Percentiles rank a stretch among this genome's conserved stretches.
Evolutionary conservation across 2,797 vertebrate species (phyloP).

Genomic region (Syngnathus rostellatus): DNA sequence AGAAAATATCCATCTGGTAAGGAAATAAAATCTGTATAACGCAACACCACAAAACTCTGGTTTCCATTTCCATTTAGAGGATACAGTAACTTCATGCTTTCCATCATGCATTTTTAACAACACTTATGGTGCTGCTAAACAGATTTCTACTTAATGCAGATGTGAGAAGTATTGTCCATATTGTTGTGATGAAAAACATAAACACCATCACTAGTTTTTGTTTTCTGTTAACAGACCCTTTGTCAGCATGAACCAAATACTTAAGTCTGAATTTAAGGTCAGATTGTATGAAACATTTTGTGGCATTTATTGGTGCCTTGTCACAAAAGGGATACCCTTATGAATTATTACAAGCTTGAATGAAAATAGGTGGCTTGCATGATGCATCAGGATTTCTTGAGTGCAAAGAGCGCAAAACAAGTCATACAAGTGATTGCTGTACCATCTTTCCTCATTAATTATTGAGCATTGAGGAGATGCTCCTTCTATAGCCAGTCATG

Average conservation of each 20-base stretch:
- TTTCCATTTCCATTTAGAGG: constrained; percentile 54
- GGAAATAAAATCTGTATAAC: constrained; percentile 45
- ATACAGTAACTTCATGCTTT: constrained; percentile 38
- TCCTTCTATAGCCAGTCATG: too few relatives aligned
- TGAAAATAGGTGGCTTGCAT: not conserved
- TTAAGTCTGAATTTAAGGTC: constrained; percentile 17
- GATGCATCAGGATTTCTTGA: not conserved
- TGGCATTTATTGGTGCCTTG: not conserved
- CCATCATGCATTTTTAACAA: constrained; percentile 56
- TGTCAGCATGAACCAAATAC: constrained; percentile 33
- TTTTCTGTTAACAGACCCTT: constrained; percentile 29
- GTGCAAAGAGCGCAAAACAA: not conserved
- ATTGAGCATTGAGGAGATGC: too few relatives aligned
- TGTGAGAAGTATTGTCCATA: constrained; percentile 41
- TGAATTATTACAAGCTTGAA: not conserved
- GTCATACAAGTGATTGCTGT: not conserved
- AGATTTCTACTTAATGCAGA: constrained; percentile 46
- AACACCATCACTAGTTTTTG: constrained; percentile 34
- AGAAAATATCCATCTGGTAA: constrained; percentile 52
- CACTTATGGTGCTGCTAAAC: constrained; percentile 39
- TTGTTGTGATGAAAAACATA: constrained; percentile 45
- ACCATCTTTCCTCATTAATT: too few relatives aligned
- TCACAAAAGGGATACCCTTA: not conserved
- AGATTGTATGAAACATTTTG: not conserved
- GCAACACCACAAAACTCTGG: constrained; percentile 36